Evolutionary conservation across 1,140 invertebrate genomes (phyloP), one percentile per base, ranked within the genome.

Genomic region (Caenorhabditis brenneri): DNA sequence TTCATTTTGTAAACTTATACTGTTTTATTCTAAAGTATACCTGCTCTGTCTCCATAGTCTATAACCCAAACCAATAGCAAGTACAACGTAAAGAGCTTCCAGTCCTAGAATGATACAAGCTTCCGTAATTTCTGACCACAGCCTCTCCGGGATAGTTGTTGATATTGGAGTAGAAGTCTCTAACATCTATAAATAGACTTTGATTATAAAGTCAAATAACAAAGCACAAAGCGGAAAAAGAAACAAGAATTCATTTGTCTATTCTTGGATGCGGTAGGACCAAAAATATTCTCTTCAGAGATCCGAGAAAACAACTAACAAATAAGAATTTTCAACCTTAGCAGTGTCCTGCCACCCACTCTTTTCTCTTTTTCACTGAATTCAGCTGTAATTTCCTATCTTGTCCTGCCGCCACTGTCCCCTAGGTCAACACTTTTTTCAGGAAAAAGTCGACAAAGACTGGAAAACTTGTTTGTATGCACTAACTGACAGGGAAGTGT

Each of bases 81-180:
- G n/a, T 22, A 74, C 6, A 24, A 42, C 16, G 29, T 74, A 74
- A 1, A n/a, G 19, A 42, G n/a, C 15, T 36, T 65, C 60, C 16
- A 22, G 33, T 1, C 42, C 6, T 10, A 74, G 36, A 9, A 74
- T n/a, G 9, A 74, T 42, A n/a, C 12, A 19, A 7, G 65, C 65
- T 24, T 74, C 65, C 9, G 65, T 74, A 5, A 74, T n/a, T 46
- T 74, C 65, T 74, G 65, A 74, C 65, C 65, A 74, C 15, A 74
- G 36, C 36, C 65, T 42, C 0, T 42, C 65, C n/a, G 65, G 65
- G 3, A 74, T 46, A 1, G 33, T 15, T 74, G 27, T 39, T 12
- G 65, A 74, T n/a, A 74, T 74, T 15, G 7, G 33, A 24, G 65
- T 74, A 10, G 65, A 74, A 6, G 65, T 74, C 22, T 74, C 65